Conservation (phyloP, 2,888 invertebrate genomes). For the Malachius bipustulatus region DNA sequence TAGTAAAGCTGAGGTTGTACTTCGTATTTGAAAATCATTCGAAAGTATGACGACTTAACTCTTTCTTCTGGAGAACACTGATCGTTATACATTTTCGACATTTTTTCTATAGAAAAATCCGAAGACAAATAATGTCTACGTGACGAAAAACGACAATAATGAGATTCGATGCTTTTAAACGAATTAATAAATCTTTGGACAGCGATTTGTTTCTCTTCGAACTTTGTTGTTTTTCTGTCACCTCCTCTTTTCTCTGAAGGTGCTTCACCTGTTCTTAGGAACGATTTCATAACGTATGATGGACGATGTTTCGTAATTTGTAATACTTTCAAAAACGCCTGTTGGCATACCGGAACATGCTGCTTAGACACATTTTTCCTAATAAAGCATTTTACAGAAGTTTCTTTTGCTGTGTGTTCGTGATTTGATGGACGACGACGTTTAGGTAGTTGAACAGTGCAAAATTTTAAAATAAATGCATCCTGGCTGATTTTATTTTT, state of each 20-base stretch:
- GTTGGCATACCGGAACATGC: no score
- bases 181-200: conserved; percentile 5
- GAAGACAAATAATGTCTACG: no score
- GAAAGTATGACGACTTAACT: no score
- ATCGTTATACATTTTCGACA: conserved; percentile 2
- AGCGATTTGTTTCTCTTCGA: conserved; percentile 2
- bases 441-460: no score
- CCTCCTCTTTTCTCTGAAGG: conserved; percentile 15
- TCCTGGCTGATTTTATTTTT: no score
- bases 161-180: conserved; percentile 3
- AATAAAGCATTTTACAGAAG: conserved; percentile 4
- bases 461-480: conserved; percentile 5
- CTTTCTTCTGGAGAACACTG: conserved; percentile 7
- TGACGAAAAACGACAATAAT: conserved; percentile 6
- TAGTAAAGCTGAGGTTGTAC: conserved; percentile 23
- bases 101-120: no score
- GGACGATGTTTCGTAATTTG: no score
- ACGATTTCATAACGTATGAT: conserved; percentile 10
- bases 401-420: conserved; percentile 5
- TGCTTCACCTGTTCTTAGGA: conserved; percentile 11
- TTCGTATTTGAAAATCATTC: conserved; percentile 21
- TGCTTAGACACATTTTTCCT: no score
- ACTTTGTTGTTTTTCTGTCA: conserved; percentile 12
- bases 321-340: no score
- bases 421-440: no score